Percentiles rank a stretch among this genome's conserved stretches.
Conservation (phyloP, 2,113 vertebrate species). For the Baryphthengus martii region DNA sequence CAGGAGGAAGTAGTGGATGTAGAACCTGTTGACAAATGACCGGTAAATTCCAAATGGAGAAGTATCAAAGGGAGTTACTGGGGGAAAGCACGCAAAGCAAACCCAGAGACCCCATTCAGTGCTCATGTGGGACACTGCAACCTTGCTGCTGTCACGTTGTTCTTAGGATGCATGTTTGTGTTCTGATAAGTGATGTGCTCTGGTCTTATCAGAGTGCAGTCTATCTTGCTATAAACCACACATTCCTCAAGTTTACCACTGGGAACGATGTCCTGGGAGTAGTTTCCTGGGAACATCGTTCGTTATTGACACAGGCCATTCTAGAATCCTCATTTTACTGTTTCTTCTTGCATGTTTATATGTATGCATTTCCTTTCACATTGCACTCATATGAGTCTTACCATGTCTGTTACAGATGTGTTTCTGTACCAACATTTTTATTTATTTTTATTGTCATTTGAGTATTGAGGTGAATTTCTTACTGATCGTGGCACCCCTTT, state of each 20-base stretch:
- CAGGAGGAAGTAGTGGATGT: not conserved
- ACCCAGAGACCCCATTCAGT: not conserved
- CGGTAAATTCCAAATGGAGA: not conserved
- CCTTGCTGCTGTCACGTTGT: not conserved
- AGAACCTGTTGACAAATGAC: not conserved
- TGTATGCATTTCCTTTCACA: not conserved
- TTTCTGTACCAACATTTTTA: not conserved
- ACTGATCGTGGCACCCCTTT: not conserved
- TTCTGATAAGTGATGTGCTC: not conserved
- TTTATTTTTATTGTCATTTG: not conserved
- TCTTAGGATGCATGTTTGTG: not conserved
- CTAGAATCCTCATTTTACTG: not conserved
- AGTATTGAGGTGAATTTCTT: not conserved
- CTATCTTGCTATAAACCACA: not conserved
- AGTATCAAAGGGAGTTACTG: not conserved
- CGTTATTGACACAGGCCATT: not conserved
- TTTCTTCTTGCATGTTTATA: not conserved
- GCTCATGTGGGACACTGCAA: accelerated
- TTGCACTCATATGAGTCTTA: not conserved
- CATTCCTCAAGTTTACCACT: not conserved
- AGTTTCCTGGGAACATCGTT: not conserved
- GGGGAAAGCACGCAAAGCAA: not conserved
- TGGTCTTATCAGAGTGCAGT: not conserved
- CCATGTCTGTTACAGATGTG: not conserved
- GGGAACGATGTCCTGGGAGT: not conserved